Conservation (phyloP, 2,797 vertebrate genomes). For the Pipistrellus pygmaeus region DNA sequence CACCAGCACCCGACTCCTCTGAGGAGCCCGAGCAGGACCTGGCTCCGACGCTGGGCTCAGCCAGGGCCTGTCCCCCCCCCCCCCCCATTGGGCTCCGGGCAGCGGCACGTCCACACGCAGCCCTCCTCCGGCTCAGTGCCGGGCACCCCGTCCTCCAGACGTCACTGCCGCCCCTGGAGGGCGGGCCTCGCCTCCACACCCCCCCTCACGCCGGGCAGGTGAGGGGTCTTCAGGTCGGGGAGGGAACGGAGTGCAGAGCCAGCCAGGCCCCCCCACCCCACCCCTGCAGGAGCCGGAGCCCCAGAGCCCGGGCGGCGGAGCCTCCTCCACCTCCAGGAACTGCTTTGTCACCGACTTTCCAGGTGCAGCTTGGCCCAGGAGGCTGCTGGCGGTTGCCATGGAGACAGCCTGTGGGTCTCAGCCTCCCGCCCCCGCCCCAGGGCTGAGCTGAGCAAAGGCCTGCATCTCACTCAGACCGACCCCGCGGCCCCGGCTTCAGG, state of each 20-base stretch:
- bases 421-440: background rate
- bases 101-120: background rate
- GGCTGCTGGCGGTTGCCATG: background rate
- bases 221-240: background rate
- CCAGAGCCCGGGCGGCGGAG: too few relatives aligned
- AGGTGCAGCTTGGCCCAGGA: background rate
- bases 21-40: background rate
- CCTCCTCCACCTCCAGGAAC: background rate
- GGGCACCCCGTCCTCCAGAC: background rate
- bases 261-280: fast-evolving
- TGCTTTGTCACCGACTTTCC: background rate
- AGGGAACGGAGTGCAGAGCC: background rate
- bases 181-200: fast-evolving
- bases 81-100: background rate
- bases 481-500: background rate
- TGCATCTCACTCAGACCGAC: background rate
- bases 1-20: background rate
- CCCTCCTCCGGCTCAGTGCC: background rate
- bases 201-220: fast-evolving
- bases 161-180: background rate
- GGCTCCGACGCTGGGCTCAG: background rate
- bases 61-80: background rate
- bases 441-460: too few relatives aligned
- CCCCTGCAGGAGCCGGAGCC: background rate
- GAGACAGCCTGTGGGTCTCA: background rate